Percentiles rank a stretch among this genome's conserved stretches.
Evolutionary conservation across 2,797 vertebrate genomes (phyloP).

Genomic region (Cryptoprocta ferox): DNA sequence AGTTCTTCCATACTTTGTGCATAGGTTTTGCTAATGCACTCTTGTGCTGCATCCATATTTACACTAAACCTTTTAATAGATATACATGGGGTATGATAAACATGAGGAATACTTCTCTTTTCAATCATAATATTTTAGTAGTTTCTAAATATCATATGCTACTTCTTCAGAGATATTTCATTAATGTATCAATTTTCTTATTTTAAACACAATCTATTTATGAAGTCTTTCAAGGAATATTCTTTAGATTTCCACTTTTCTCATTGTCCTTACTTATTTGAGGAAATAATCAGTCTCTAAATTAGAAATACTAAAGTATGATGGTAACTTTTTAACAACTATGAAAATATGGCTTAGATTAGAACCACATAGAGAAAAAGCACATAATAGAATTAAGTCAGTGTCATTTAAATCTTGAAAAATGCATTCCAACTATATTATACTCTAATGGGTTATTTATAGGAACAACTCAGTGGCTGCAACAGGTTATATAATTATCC

Average conservation of each 20-base stretch:
- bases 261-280: neutral
- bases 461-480: neutral
- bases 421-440: neutral
- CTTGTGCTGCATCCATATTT: neutral
- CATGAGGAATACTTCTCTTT: neutral
- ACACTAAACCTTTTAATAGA: neutral
- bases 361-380: neutral
- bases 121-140: neutral
- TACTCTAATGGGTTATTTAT: neutral
- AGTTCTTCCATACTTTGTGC: neutral
- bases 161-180: neutral
- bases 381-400: neutral
- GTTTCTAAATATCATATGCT: neutral
- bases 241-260: neutral
- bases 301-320: neutral
- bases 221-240: neutral
- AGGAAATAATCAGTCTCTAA: neutral
- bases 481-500: neutral
- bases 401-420: neutral
- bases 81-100: neutral
- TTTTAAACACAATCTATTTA: neutral
- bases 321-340: neutral
- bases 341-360: neutral
- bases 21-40: neutral
- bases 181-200: neutral